A percentile compares a stretch with the other conserved stretches of the same genome.
Conservation (phyloP, 1,140 invertebrate genomes). For the Camponotus floridanus region DNA sequence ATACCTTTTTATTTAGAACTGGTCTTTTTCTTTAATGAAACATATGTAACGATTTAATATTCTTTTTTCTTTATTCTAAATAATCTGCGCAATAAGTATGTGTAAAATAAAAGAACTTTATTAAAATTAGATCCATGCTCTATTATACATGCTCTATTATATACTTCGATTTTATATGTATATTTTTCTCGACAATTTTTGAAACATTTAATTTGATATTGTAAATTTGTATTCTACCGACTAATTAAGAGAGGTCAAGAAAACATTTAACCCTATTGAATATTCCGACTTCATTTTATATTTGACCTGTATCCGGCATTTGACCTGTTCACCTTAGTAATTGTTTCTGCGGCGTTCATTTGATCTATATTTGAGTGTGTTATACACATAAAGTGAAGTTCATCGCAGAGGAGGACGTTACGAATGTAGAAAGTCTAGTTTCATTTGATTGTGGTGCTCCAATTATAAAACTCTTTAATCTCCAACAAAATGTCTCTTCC, state of each 20-base stretch:
- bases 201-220: constrained; percentile 49
- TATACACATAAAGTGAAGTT: constrained; percentile 61
- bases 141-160: no score
- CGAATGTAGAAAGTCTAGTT: constrained; percentile 1
- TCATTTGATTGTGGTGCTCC: constrained; percentile 18
- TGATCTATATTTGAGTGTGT: constrained; percentile 1
- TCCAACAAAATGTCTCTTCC: constrained; percentile 79
- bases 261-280: constrained; percentile 79
- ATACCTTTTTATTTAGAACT: no score
- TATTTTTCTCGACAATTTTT: constrained; percentile 9
- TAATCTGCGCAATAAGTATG: neutral
- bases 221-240: constrained; percentile 66
- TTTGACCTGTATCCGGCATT: no score
- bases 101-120: neutral
- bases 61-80: no score
- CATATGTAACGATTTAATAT: no score
- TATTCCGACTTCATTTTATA: constrained; percentile 83
- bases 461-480: constrained; percentile 74
- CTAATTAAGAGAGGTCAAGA: constrained; percentile 78
- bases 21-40: no score
- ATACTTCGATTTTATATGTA: no score
- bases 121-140: neutral
- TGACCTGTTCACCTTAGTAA: constrained; percentile 73
- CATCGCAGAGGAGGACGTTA: constrained; percentile 13
- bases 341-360: constrained; percentile 27